Evolutionary conservation across 2,113 vertebrate species (phyloP).

Genomic region (Sisor rabdophorus): DNA sequence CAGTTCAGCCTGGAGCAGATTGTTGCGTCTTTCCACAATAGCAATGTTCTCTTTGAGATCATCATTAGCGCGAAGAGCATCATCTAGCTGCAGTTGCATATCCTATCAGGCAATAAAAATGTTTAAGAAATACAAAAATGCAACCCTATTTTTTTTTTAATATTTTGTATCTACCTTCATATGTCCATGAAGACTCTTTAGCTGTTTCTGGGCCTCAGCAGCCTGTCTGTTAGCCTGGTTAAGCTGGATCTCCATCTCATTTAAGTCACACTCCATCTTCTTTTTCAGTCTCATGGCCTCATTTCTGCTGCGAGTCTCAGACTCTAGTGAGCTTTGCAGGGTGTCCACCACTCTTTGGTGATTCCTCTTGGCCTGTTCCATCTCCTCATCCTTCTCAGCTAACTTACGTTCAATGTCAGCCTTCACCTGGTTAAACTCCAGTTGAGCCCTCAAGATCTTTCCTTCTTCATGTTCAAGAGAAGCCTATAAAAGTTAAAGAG

Average conservation of each 20-base stretch:
- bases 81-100: conserved; percentile 68
- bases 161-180: conserved; percentile 62
- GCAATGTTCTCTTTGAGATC: conserved; percentile 73
- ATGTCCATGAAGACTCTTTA: conserved; percentile 65
- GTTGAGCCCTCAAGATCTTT: conserved; percentile 82
- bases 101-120: conserved; percentile 53
- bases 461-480: conserved; percentile 86
- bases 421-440: conserved; percentile 84
- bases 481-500: conserved; percentile 28
- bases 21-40: conserved; percentile 69
- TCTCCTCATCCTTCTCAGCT: conserved; percentile 84
- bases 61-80: conserved; percentile 58
- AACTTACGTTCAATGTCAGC: conserved; percentile 79
- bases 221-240: conserved; percentile 72
- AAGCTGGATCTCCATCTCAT: conserved; percentile 73
- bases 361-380: conserved; percentile 85
- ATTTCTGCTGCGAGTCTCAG: conserved; percentile 83
- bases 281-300: conserved; percentile 75
- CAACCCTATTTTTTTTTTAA: background rate
- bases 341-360: conserved; percentile 76
- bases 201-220: conserved; percentile 73
- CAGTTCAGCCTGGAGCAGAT: conserved; percentile 67
- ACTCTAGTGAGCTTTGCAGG: conserved; percentile 81
- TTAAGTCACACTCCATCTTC: conserved; percentile 74
- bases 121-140: background rate